phyloP scores from a whole-genome alignment of 2,113 vertebrate species.

The Diglossa brunneiventris region DNA sequence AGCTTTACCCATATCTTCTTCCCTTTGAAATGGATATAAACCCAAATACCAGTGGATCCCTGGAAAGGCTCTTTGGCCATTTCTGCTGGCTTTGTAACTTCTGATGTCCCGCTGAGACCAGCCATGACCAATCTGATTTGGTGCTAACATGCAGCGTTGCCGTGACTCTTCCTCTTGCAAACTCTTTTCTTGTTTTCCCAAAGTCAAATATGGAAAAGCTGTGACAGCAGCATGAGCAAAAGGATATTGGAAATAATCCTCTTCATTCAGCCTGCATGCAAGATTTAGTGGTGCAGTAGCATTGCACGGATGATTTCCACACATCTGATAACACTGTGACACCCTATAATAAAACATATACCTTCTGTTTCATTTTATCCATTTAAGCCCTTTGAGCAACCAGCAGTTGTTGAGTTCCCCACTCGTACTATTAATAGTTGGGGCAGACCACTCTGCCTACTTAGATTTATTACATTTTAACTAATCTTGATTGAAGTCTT shows the following conservation, averaged over 20 bases:
- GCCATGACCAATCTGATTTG: not conserved
- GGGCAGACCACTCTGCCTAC: slow-evolving; percentile 55
- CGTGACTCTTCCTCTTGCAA: slow-evolving; percentile 11
- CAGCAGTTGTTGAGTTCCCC: slow-evolving; percentile 65
- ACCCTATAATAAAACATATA: slow-evolving; percentile 64
- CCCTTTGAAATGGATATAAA: slow-evolving; percentile 19
- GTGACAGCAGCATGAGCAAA: slow-evolving; percentile 43
- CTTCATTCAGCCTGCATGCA: slow-evolving; percentile 32
- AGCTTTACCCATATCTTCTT: not conserved
- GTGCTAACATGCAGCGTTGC: not conserved
- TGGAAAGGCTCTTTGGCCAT: not conserved
- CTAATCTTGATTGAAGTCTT: slow-evolving; percentile 66
- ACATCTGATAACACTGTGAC: slow-evolving; percentile 58
- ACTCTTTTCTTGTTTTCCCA: slow-evolving; percentile 17
- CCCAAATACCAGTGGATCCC: not conserved
- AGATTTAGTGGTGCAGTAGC: slow-evolving; percentile 49
- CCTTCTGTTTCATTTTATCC: slow-evolving; percentile 69
- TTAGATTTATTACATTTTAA: slow-evolving; percentile 71
- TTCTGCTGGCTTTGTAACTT: not conserved
- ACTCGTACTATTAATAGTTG: slow-evolving; percentile 47
- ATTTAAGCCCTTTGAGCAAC: slow-evolving; percentile 69
- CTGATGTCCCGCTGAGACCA: not conserved
- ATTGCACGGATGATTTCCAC: slow-evolving; percentile 66
- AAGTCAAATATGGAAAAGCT: slow-evolving; percentile 56
- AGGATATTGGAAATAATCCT: slow-evolving; percentile 62